These are phyloP conservation scores for Brevimyrus niger DNA, from an alignment of 2,113 vertebrate genomes.

Conservation along the genomic window DNA sequence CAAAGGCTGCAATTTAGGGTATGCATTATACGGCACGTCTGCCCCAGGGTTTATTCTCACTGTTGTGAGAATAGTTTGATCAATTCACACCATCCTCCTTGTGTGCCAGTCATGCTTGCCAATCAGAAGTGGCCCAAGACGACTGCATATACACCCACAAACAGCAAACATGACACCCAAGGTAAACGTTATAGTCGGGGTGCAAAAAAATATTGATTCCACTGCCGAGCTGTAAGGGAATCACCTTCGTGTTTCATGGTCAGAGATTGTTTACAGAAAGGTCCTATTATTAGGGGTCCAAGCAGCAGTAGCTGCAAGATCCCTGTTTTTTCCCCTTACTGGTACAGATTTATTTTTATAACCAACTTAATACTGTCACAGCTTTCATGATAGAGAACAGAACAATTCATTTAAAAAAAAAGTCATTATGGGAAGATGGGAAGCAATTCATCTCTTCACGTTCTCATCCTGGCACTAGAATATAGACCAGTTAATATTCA, in stretches of 20 bases:
- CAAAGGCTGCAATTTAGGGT: background rate
- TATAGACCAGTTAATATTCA: no score
- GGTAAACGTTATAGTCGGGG: background rate
- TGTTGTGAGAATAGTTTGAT: background rate
- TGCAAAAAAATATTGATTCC: background rate
- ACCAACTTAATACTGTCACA: no score
- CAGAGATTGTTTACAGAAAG: background rate
- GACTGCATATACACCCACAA: background rate
- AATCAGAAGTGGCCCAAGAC: background rate
- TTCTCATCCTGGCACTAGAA: no score
- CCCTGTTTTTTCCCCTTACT: background rate
- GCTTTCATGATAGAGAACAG: no score
- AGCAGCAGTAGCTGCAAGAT: background rate
- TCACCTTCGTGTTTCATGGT: background rate
- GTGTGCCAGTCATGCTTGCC: background rate
- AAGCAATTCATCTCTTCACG: background rate
- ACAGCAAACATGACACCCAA: background rate
- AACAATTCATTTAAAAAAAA: no score
- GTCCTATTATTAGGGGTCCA: background rate
- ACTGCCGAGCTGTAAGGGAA: background rate
- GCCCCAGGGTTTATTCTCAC: background rate
- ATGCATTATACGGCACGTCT: background rate
- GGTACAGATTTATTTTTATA: background rate
- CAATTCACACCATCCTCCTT: background rate
- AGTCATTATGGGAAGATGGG: no score